Evolutionary conservation across 2,797 vertebrate genomes (phyloP).

Genomic region (Podarcis lilfordi): DNA sequence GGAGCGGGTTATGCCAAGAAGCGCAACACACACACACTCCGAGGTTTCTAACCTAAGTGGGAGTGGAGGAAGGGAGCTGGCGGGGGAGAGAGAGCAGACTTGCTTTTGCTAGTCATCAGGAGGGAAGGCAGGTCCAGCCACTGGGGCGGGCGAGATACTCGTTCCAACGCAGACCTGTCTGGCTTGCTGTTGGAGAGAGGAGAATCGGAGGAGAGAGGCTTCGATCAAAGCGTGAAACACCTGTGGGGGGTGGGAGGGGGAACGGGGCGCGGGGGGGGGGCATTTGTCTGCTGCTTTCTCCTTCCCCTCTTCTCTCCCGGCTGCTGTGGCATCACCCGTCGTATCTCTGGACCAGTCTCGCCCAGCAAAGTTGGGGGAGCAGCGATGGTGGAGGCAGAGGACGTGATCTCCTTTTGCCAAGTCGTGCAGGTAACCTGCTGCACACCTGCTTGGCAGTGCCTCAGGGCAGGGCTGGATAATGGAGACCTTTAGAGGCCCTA

Average conservation of each 20-base stretch:
- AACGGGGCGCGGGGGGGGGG: accelerated
- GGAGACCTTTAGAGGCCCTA: too few relatives aligned
- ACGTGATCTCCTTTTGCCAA: conserved; percentile 1
- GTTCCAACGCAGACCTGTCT: neutral
- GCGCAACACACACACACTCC: conserved; percentile 12
- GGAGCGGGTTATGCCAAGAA: neutral
- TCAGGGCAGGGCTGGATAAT: too few relatives aligned
- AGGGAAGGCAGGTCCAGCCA: neutral
- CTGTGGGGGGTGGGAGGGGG: neutral
- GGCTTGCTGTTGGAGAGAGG: neutral
- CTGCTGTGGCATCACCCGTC: neutral
- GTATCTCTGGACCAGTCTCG: neutral
- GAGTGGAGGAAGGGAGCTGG: conserved; percentile 30
- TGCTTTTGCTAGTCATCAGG: conserved; percentile 3
- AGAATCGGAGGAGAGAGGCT: neutral
- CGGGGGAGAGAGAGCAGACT: too few relatives aligned
- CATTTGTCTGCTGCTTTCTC: accelerated
- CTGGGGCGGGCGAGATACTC: too few relatives aligned
- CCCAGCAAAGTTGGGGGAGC: conserved; percentile 36
- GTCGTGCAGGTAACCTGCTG: neutral
- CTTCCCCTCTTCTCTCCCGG: neutral
- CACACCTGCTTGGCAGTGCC: neutral
- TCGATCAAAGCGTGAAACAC: neutral
- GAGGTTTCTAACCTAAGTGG: conserved; percentile 63
- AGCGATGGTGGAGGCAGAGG: neutral